Base-by-base conservation (phyloP, 1,140 invertebrate species). In the Drosophila subobscura region DNA sequence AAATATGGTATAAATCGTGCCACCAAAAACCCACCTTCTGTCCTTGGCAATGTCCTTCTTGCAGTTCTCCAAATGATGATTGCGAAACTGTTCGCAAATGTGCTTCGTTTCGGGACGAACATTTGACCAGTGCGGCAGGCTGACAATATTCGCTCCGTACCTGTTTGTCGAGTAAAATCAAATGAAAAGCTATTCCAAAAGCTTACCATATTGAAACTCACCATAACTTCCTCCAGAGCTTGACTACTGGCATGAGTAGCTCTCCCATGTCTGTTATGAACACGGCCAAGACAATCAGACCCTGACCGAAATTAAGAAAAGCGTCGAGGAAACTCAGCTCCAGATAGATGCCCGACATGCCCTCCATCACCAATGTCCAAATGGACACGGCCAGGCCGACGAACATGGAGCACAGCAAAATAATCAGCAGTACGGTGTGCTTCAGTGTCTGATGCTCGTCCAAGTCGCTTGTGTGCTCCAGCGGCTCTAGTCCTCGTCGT, bases 261-360 rank as follows among this genome's bases (percentile, higher is more conserved):
- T 96, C 94, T 67, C 94, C 94, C 5, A 95, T 94, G 91, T 98
- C 96, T 25, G 95, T 94, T 84, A 95, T 97, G 92, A 99, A 99
- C 7, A 98, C 94, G 6, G 95, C 94, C 78, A 98, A 95, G 22
- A 96, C 94, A 64, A 98, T 94, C 41, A 97, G 92, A 40, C 96
- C 96, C 92, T 98, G 97, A 1, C 97, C 97, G 92, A 97, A 97
- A 86, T 96, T 97, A 0, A 98, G 93, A 37, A 96, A 95, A 14
- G 96, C 95, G 92, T 99, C 97, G 25, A 99, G 92, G 91, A 98
- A 99, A 73, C 97, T 95, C 20, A 99, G 92, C 92, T 98, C 97
- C 0, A 98, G 94, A 91, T 97, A 98, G 66, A 98, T 96, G 1
- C 97, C 98, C 47, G 95, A 95, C 85, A 96, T 94, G 80, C 96